Evolutionary conservation across 2,113 vertebrate species (phyloP), one percentile per base, ranked within the genome.

Genomic region (Peromyscus polionotus): DNA sequence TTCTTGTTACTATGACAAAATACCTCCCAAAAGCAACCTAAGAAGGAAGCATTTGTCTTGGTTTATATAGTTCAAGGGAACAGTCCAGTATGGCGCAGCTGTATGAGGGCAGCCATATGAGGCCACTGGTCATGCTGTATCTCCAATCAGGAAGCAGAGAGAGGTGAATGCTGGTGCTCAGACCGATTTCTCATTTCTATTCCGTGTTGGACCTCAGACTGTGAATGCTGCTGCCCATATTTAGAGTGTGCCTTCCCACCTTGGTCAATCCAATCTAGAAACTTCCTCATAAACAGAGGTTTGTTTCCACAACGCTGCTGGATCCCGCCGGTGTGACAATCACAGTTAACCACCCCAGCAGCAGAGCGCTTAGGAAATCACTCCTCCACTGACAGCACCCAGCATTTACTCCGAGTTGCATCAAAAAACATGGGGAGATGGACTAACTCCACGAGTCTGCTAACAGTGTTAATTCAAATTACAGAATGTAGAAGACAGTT

Each of bases 321-420:
- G 85, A 16, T 57, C 16, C 20, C 57, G 33, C 68, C 0, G 1
- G 68, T 48, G n/a, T 57, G 86, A 72, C 22, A 88, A 8, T 72
- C 7, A 3, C 17, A 8, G 7, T 16, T 16, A n/a, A 14, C 48
- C 13, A 54, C 31, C 19, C 28, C 33, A 98, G 98, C 98, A 98
- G 98, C 98, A 99, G 99, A 99, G 98, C 98, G 98, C 98, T 99
- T 98, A 99, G 99, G 99, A 98, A 98, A 99, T 98, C 98, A 93
- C 98, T 99, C 98, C 98, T 98, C 98, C 98, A 98, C 98, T 96
- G 98, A 98, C 98, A 98, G 98, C 98, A 99, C 98, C 97, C 98
- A 99, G 98, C 98, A 98, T 98, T 98, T 99, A 98, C 99, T 99
- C 98, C 99, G 99, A 99, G 99, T 99, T 99, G 99, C 98, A 98